Conservation (phyloP, 2,797 vertebrate genomes). For the Taenioides sp. region DNA sequence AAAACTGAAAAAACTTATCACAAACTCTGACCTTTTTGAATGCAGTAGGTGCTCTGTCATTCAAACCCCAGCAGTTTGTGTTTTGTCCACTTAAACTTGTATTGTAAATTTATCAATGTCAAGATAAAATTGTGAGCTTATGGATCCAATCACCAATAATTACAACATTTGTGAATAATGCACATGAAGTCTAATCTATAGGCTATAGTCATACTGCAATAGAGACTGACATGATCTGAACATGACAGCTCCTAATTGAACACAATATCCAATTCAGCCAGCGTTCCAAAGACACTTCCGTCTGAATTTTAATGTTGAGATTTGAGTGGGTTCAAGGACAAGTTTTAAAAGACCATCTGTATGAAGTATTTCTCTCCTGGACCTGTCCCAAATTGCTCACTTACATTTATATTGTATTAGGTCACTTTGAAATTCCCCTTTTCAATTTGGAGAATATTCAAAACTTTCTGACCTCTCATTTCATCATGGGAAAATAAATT, state of each 20-base stretch:
- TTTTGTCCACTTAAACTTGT: too few relatives aligned
- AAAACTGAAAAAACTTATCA: too few relatives aligned
- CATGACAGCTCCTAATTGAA: not conserved
- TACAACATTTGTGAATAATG: too few relatives aligned
- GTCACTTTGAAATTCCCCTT: not conserved
- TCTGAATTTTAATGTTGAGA: constrained; percentile 3
- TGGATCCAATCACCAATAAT: too few relatives aligned
- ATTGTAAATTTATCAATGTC: too few relatives aligned
- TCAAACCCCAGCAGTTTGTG: too few relatives aligned
- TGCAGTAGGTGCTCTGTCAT: too few relatives aligned
- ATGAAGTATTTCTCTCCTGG: not conserved
- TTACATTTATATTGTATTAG: not conserved
- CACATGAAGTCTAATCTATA: too few relatives aligned
- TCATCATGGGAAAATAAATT: not conserved
- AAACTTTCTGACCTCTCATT: not conserved
- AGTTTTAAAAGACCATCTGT: not conserved
- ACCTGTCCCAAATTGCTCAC: constrained; percentile 1
- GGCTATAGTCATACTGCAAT: too few relatives aligned
- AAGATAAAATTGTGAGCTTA: too few relatives aligned
- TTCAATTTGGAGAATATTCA: not conserved
- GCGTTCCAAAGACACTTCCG: not conserved
- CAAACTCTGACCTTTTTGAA: too few relatives aligned
- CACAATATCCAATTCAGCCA: not conserved
- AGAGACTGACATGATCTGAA: not conserved
- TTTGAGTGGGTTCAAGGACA: constrained; percentile 5